These are phyloP conservation scores for Macrosteles quadrilineatus DNA, from an alignment of 1,140 invertebrate species.

Conservation along the genomic window DNA sequence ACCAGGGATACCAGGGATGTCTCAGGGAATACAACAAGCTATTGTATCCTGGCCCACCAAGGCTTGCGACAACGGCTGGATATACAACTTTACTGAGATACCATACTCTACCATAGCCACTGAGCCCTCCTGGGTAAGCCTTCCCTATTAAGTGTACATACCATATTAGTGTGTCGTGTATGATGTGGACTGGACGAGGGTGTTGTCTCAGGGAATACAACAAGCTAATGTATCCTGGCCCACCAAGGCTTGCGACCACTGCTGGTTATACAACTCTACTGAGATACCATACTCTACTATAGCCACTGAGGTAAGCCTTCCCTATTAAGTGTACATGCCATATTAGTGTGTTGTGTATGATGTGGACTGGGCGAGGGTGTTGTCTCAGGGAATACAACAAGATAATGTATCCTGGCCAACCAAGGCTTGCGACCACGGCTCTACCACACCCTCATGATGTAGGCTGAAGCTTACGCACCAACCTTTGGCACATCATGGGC, in stretches of 20 bases:
- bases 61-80: constrained; percentile 69
- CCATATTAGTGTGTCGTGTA: constrained; percentile 72
- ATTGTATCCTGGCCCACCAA: constrained; percentile 65
- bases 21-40: constrained; percentile 55
- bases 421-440: constrained; percentile 61
- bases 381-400: constrained; percentile 54
- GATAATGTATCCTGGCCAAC: constrained; percentile 66
- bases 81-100: constrained; percentile 71
- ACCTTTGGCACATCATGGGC: no score
- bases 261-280: constrained; percentile 75
- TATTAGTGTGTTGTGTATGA: constrained; percentile 72
- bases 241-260: constrained; percentile 59
- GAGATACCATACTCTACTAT: constrained; percentile 76
- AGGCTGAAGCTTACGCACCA: no score
- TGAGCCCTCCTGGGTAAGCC: constrained; percentile 65
- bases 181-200: constrained; percentile 65
- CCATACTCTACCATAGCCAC: constrained; percentile 77
- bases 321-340: no score
- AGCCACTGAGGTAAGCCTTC: constrained; percentile 65
- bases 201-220: constrained; percentile 55
- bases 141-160: no score
- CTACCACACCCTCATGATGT: constrained; percentile 71
- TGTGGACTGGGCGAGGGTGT: constrained; percentile 65
- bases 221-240: constrained; percentile 66
- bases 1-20: no score